Evolutionary conservation across 2,797 vertebrate genomes (phyloP).

Genomic region (Cyclura pinguis): DNA sequence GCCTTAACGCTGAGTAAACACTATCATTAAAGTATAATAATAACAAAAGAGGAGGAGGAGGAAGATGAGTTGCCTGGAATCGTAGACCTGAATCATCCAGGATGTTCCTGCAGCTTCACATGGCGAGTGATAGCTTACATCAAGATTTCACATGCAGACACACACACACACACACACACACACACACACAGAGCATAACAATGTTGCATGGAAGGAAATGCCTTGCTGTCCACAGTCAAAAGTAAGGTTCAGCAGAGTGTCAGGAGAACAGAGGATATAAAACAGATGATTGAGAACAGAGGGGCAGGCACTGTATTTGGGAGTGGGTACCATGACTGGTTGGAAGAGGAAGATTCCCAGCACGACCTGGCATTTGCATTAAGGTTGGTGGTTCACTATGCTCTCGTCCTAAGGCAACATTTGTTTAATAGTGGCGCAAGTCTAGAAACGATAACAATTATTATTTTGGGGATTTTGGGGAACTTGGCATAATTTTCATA

Average conservation of each 20-base stretch:
- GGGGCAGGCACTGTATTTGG: not conserved
- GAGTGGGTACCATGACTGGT: conserved; percentile 18
- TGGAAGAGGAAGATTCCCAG: conserved; percentile 20
- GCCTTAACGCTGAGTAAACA: conserved; percentile 54
- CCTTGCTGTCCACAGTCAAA: conserved; percentile 46
- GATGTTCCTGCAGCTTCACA: conserved; percentile 54
- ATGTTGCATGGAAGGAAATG: conserved; percentile 52
- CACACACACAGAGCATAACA: not conserved
- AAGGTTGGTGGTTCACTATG: not conserved
- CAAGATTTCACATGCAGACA: not conserved
- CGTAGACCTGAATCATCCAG: conserved; percentile 60
- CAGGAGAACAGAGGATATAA: conserved; percentile 24
- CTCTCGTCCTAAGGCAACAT: not conserved
- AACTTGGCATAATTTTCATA: not conserved
- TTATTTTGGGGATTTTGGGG: not conserved
- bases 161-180: no score
- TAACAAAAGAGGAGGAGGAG: conserved; percentile 47
- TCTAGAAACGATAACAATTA: not conserved
- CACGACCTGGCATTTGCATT: not conserved
- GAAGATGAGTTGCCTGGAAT: conserved; percentile 44
- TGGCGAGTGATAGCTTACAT: not conserved
- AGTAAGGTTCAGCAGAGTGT: not conserved
- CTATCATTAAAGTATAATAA: conserved; percentile 55
- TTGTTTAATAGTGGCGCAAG: not conserved
- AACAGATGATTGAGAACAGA: not conserved